Percentiles rank a stretch among this genome's conserved stretches.
Conservation (phyloP, 2,888 invertebrate species). For the Ophion ellenae region DNA sequence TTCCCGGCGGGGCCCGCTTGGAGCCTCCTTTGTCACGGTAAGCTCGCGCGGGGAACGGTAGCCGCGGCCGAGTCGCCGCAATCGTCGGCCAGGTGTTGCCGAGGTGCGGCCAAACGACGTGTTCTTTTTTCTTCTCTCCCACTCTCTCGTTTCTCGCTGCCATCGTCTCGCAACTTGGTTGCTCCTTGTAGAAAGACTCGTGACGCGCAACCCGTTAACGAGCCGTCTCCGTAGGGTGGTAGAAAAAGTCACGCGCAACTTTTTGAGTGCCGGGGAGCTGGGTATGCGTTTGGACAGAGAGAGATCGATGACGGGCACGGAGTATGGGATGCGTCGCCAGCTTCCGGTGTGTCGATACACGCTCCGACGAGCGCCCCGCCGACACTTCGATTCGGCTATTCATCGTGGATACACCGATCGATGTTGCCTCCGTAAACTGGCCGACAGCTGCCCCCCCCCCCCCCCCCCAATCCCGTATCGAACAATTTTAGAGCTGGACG, state of each 20-base stretch:
- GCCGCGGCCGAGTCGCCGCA: conserved; percentile 36
- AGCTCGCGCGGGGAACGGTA: conserved; percentile 5
- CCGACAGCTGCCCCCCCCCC: too few species aligned
- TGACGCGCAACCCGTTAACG: too few species aligned
- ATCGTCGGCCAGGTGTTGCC: conserved; percentile 55
- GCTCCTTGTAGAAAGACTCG: too few species aligned
- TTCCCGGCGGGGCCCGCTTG: conserved; percentile 80
- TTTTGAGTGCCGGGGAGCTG: too few species aligned
- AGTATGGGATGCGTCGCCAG: conserved; percentile 61
- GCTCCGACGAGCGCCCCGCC: conserved; percentile 65
- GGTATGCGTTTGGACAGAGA: too few species aligned
- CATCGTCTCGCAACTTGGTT: conserved; percentile 12
- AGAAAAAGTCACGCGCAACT: too few species aligned
- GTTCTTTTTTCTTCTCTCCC: conserved; percentile 28
- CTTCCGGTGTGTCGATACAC: conserved; percentile 78
- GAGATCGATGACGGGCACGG: too few species aligned
- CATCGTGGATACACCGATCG: conserved; percentile 33
- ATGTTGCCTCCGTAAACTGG: too few species aligned
- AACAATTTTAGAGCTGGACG: too few species aligned
- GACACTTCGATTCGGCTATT: conserved; percentile 58
- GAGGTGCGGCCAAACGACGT: conserved; percentile 21
- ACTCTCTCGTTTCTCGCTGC: conserved; percentile 31
- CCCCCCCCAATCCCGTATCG: too few species aligned
- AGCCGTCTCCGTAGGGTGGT: too few species aligned
- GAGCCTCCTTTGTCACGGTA: conserved; percentile 80